Conservation (phyloP, 92 coral and sea anemone genomes). For the Palythoa grandis region DNA sequence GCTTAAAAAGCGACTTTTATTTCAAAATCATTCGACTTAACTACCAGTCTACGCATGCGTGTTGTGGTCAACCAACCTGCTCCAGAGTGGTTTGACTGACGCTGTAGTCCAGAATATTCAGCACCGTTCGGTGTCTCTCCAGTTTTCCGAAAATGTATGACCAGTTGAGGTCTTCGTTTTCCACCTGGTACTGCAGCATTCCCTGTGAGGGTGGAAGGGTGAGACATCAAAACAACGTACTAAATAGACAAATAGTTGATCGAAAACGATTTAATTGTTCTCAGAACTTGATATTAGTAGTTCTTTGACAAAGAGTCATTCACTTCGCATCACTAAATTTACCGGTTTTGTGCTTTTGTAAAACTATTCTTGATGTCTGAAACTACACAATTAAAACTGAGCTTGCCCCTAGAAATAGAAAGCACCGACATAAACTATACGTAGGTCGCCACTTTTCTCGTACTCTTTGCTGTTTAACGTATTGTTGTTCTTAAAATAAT, state of each 20-base stretch:
- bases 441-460: too few relatives aligned
- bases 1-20: too few relatives aligned
- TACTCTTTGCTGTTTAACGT: too few relatives aligned
- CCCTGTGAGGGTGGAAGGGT: conserved; percentile 56
- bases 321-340: too few relatives aligned
- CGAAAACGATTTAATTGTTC: too few relatives aligned
- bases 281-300: neutral
- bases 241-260: neutral
- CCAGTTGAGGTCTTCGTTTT: conserved; percentile 83
- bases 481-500: too few relatives aligned
- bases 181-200: conserved; percentile 87
- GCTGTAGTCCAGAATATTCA: conserved; percentile 93
- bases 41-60: neutral
- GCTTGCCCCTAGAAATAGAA: too few relatives aligned
- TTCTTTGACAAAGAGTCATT: neutral
- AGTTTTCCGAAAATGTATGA: conserved; percentile 91
- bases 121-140: conserved; percentile 73
- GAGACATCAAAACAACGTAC: too few relatives aligned
- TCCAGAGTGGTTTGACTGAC: conserved; percentile 97
- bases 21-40: neutral
- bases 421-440: too few relatives aligned
- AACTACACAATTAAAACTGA: too few relatives aligned
- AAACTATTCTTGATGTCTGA: too few relatives aligned
- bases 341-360: too few relatives aligned
- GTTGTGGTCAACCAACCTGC: conserved; percentile 62